phyloP scores from a whole-genome alignment of 2,113 vertebrate genomes.

The Sinosuthora webbiana region DNA sequence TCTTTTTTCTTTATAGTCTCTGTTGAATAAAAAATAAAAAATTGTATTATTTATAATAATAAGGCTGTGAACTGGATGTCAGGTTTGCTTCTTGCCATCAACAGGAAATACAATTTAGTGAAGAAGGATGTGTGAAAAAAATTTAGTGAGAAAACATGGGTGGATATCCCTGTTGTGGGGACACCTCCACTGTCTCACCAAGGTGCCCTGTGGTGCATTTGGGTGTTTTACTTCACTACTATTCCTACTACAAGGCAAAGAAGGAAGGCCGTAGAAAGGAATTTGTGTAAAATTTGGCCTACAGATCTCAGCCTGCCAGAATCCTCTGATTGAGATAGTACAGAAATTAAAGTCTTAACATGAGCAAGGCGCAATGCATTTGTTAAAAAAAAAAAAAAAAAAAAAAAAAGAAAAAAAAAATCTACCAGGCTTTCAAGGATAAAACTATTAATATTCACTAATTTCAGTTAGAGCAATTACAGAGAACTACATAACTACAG shows the following conservation, averaged over 20 bases:
- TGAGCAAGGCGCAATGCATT: accelerated
- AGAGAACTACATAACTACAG: not conserved
- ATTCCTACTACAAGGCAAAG: not conserved
- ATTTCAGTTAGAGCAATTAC: not conserved
- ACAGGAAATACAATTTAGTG: not conserved
- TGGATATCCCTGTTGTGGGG: not conserved
- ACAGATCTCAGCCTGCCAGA: not conserved
- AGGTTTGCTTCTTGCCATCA: not conserved
- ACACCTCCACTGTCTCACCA: not conserved
- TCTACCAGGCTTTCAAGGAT: not conserved
- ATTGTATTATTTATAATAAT: not conserved
- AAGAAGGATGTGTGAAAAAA: not conserved
- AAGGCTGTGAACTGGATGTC: not conserved
- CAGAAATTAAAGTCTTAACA: not conserved
- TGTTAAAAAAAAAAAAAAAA: not conserved
- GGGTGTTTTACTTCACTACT: not conserved
- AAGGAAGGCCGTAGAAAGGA: not conserved
- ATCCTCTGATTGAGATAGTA: not conserved
- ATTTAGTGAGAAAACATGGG: not conserved
- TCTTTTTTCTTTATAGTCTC: not conserved
- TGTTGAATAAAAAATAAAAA: constrained; percentile 41
- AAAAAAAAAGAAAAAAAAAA: not conserved
- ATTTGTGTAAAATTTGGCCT: not conserved
- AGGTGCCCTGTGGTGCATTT: accelerated
- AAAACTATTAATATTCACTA: not conserved